Conservation (phyloP, 2,888 invertebrate species). For the Bombylius major region DNA sequence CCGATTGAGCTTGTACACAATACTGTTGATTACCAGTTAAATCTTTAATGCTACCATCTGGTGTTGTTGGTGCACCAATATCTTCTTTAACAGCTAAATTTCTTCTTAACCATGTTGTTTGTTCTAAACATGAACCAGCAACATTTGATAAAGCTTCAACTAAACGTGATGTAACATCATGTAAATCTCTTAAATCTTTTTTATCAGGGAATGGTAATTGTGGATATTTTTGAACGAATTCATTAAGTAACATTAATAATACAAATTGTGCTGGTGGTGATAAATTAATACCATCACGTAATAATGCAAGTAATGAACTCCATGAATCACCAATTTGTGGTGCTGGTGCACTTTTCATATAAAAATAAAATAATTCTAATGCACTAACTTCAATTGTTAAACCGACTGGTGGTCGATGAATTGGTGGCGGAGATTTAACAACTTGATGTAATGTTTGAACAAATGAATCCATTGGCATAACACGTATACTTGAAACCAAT, state of each 20-base stretch:
- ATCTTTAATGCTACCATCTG: conserved; percentile 33
- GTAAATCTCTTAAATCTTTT: conserved; percentile 68
- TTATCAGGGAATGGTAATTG: conserved; percentile 58
- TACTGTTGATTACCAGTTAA: conserved; percentile 38
- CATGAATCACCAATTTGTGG: conserved; percentile 65
- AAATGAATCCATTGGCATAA: conserved; percentile 72
- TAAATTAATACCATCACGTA: conserved; percentile 59
- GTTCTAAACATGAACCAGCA: conserved; percentile 81
- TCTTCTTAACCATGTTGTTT: conserved; percentile 76
- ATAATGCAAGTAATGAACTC: conserved; percentile 58
- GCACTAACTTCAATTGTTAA: conserved; percentile 65
- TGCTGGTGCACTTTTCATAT: conserved; percentile 53
- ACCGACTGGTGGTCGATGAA: conserved; percentile 42
- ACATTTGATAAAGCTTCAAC: conserved; percentile 72
- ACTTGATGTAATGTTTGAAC: conserved; percentile 72
- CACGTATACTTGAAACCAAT: conserved; percentile 64
- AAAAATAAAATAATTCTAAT: conserved; percentile 68
- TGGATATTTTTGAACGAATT: conserved; percentile 68
- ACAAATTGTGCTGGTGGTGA: conserved; percentile 69
- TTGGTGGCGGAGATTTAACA: conserved; percentile 60
- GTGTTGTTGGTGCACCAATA: conserved; percentile 30
- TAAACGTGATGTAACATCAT: conserved; percentile 59
- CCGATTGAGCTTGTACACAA: conserved; percentile 69
- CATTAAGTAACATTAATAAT: conserved; percentile 63
- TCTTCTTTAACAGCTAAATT: conserved; percentile 69